Conservation (phyloP, 1,140 invertebrate genomes). For the Melanaphis sacchari region DNA sequence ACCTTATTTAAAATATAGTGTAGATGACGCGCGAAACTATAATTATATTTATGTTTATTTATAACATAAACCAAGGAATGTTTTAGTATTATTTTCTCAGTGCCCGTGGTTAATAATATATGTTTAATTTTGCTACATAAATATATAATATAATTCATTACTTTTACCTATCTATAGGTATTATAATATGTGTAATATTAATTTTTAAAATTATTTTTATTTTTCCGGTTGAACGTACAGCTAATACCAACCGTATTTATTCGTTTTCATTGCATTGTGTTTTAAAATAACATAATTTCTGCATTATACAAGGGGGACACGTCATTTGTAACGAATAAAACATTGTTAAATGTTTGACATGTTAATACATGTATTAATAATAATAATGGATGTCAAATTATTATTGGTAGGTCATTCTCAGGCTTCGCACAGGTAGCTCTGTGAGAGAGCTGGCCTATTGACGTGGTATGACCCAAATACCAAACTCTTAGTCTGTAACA, state of each 20-base stretch:
- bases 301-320: background rate
- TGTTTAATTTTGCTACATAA: background rate
- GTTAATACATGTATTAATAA: slow-evolving; percentile 24
- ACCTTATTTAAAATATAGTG: slow-evolving; percentile 46
- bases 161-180: background rate
- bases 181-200: background rate
- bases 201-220: background rate
- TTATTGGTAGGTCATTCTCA: slow-evolving; percentile 54
- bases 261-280: background rate
- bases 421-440: slow-evolving; percentile 52
- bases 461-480: slow-evolving; percentile 56
- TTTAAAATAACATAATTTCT: slow-evolving; percentile 8
- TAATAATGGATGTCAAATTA: slow-evolving; percentile 52
- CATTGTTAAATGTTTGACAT: slow-evolving; percentile 17
- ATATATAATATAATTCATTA: background rate
- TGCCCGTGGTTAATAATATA: background rate
- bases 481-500: slow-evolving; percentile 50
- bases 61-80: slow-evolving; percentile 47
- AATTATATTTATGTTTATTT: slow-evolving; percentile 58
- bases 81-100: slow-evolving; percentile 34
- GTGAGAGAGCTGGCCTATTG: slow-evolving; percentile 53
- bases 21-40: slow-evolving; percentile 54
- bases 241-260: background rate
- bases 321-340: background rate
- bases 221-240: background rate